Conservation (phyloP, 2,888 invertebrate genomes). For the Cryptus viduatorius region DNA sequence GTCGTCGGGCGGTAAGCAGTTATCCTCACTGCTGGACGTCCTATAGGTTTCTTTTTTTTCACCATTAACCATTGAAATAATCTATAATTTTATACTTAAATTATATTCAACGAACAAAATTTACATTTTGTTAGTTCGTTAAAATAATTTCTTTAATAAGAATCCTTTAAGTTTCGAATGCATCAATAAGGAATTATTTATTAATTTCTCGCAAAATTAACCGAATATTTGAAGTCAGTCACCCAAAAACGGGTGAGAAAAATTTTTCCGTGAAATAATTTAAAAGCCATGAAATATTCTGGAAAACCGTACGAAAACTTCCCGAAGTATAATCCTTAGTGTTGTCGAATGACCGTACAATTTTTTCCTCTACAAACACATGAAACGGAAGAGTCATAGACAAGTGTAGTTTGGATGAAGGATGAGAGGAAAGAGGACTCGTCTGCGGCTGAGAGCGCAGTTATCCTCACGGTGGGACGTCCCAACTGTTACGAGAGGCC, state of each 20-base stretch:
- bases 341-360: slow-evolving; percentile 41
- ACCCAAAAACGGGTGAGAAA: background rate
- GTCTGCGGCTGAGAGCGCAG: slow-evolving; percentile 47
- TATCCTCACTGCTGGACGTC: background rate
- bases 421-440: slow-evolving; percentile 29
- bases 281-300: slow-evolving; percentile 57
- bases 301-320: slow-evolving; percentile 39
- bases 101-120: too few relatives aligned
- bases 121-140: too few relatives aligned
- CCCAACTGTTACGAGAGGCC: slow-evolving; percentile 54
- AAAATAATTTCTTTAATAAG: too few relatives aligned
- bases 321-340: slow-evolving; percentile 16
- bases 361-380: slow-evolving; percentile 44
- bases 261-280: slow-evolving; percentile 36
- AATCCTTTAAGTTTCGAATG: too few relatives aligned
- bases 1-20: background rate
- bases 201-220: background rate
- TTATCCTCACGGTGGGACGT: slow-evolving; percentile 70
- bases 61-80: background rate
- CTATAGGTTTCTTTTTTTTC: background rate
- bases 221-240: background rate
- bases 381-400: slow-evolving; percentile 53
- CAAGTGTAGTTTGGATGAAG: slow-evolving; percentile 34
- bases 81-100: too few relatives aligned
- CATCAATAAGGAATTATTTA: too few relatives aligned